A percentile compares a stretch with the other conserved stretches of the same genome.
Evolutionary conservation across 2,797 vertebrate genomes (phyloP).

Genomic region (Sebastes goodei): DNA sequence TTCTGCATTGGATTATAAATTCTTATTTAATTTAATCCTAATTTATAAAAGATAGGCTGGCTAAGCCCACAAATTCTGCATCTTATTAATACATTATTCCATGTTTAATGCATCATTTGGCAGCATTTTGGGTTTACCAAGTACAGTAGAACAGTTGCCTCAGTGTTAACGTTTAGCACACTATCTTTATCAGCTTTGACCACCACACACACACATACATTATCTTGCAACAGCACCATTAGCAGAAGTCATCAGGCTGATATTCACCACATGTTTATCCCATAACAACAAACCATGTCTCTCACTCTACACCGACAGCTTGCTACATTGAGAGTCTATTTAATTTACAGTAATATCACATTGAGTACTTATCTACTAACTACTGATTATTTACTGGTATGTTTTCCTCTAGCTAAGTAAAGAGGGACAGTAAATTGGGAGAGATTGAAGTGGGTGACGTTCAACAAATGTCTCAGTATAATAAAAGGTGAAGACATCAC

Average conservation of each 20-base stretch:
- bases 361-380: neutral
- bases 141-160: neutral
- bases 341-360: neutral
- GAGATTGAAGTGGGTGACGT: neutral
- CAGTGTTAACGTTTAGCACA: no score
- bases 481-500: neutral
- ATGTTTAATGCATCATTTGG: neutral
- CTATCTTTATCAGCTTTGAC: slow-evolving; percentile 41
- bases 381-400: neutral
- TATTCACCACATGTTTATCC: neutral
- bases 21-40: neutral
- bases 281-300: neutral
- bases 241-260: neutral
- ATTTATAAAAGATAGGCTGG: neutral
- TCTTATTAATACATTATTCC: no score
- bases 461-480: neutral
- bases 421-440: neutral
- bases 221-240: slow-evolving; percentile 44
- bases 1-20: neutral
- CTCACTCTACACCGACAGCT: neutral
- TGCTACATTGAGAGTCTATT: neutral
- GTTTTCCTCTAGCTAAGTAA: neutral
- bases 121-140: neutral
- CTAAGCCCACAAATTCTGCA: neutral
- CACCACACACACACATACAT: slow-evolving; percentile 6